Evolutionary conservation across 2,888 invertebrate species (phyloP).

Genomic region (Orthosia incerta): DNA sequence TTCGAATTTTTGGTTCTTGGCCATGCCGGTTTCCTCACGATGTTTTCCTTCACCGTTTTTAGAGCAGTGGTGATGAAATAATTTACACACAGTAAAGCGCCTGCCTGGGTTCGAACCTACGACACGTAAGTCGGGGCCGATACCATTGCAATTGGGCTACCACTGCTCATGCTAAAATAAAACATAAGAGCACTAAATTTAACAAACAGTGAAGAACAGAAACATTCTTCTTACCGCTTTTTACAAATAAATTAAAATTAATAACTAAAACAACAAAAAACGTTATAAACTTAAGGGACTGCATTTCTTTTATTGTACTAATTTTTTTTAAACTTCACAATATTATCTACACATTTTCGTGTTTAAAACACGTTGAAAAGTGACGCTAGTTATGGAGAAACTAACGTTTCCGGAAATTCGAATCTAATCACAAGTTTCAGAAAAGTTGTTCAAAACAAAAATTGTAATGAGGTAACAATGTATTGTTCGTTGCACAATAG

Average conservation of each 20-base stretch:
- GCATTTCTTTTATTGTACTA: constrained; percentile 39
- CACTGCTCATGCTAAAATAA: no score
- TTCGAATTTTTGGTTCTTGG: no score
- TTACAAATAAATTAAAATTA: constrained; percentile 59
- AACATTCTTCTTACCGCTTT: constrained; percentile 72
- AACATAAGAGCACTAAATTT: neutral
- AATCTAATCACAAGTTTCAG: constrained; percentile 52
- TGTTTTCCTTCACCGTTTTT: no score
- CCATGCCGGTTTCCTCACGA: no score
- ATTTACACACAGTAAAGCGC: no score
- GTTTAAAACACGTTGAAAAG: constrained; percentile 38
- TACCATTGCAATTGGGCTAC: no score
- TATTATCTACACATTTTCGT: constrained; percentile 45
- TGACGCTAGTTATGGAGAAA: constrained; percentile 38
- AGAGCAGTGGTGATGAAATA: no score
- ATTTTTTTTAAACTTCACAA: constrained; percentile 5
- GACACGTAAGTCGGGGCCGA: no score
- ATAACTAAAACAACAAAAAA: constrained; percentile 59
- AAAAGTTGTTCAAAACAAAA: constrained; percentile 58
- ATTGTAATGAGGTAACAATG: constrained; percentile 63
- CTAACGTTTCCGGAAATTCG: constrained; percentile 32
- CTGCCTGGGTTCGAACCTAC: no score
- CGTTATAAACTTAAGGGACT: constrained; percentile 63
- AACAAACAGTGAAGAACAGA: neutral
- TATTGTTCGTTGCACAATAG: constrained; percentile 71